Evolutionary conservation across 2,888 invertebrate genomes (phyloP), one percentile per base, ranked within the genome.

Genomic region (Tipula helvola): DNA sequence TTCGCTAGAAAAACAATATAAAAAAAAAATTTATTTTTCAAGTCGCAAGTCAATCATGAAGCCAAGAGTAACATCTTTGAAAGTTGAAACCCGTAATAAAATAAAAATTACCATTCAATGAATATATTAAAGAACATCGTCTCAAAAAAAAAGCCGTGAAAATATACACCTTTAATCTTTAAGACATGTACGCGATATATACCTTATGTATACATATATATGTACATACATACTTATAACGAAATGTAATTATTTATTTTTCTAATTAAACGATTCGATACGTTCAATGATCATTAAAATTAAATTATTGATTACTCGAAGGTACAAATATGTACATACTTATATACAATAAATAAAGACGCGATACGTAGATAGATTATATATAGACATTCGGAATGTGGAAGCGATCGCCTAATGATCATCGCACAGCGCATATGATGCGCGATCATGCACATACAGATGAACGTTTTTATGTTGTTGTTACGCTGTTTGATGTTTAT

Each of bases 221-320:
- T 5, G n/a, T 52, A 47, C 13, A 2, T 12, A 47, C 12, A 52
- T 52, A 52, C 52, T 28, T 71, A 71, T 71, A 71, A 28, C 28
- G 71, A 71, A 71, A 71, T 71, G 71, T 71, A 71, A 71, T 71
- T 71, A 71, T 71, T 71, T 71, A 71, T 71, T 71, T 71, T 71
- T 71, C 71, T 71, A 71, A 71, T 71, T 71, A 71, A 71, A 71
- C 71, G 28, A 71, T 71, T 71, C 71, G 71, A 71, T 71, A 71
- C 71, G 71, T 71, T 71, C 71, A 71, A 71, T 71, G 71, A 71
- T 71, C 71, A 71, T 71, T 71, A 71, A 71, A 71, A 71, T 71
- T 71, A 71, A 28, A 71, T 71, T 28, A 71, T 28, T 71, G 71
- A 71, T 71, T 71, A 71, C 71, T 28, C 28, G 71, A 71, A 28